These are phyloP conservation scores for Dinothrombium tinctorium DNA, from an alignment of 1,140 invertebrate species.

Conservation along the genomic window DNA sequence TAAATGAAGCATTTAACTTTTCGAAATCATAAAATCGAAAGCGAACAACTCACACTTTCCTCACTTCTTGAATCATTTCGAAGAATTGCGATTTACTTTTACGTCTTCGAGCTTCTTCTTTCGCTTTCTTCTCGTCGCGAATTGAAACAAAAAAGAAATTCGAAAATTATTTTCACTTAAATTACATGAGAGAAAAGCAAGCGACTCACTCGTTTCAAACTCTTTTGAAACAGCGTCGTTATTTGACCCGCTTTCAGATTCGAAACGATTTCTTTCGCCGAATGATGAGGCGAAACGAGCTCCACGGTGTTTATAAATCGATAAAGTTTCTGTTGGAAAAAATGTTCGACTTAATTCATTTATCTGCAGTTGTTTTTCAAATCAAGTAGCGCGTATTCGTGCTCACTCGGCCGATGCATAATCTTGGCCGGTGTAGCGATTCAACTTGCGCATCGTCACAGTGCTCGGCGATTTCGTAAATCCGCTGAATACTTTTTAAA, in stretches of 20 bases:
- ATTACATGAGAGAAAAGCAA: conserved; percentile 3
- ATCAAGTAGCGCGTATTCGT: too few species aligned
- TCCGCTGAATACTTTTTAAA: too few species aligned
- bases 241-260: conserved; percentile 70
- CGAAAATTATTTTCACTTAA: not conserved
- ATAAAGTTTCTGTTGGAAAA: conserved; percentile 49
- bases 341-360: not conserved
- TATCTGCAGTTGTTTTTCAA: too few species aligned
- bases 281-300: conserved; percentile 70
- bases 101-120: conserved; percentile 57
- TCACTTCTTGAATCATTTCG: conserved; percentile 74
- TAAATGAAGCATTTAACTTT: conserved; percentile 5
- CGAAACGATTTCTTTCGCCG: conserved; percentile 63
- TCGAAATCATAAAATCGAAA: not conserved
- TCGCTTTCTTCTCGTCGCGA: conserved; percentile 51
- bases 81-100: conserved; percentile 77
- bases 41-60: conserved; percentile 23
- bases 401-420: too few species aligned
- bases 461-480: too few species aligned
- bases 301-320: conserved; percentile 78
- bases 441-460: too few species aligned
- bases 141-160: not conserved
- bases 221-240: conserved; percentile 74
- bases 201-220: conserved; percentile 59
- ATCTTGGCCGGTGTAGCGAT: too few species aligned